Percentiles rank a stretch among this genome's conserved stretches.
Conservation (phyloP, 2,113 vertebrate genomes). For the Hipposideros armiger region DNA sequence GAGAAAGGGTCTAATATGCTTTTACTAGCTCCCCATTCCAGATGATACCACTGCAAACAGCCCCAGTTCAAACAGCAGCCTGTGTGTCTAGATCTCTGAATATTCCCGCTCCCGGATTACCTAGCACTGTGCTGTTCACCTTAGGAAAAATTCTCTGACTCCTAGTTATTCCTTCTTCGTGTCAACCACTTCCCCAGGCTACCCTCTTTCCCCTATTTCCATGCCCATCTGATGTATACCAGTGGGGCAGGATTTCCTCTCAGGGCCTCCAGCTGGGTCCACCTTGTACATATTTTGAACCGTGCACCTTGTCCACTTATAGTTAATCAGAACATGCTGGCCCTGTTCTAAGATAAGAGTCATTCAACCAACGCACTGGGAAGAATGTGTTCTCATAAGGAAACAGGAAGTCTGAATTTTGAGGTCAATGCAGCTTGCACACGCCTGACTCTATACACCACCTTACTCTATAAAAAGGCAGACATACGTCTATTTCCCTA, state of each 20-base stretch:
- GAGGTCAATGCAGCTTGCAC: background rate
- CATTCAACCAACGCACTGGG: background rate
- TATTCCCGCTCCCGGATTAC: background rate
- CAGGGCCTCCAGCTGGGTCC: background rate
- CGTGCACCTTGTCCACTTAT: background rate
- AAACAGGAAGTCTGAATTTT: conserved; percentile 25
- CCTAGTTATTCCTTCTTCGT: background rate
- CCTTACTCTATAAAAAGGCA: background rate
- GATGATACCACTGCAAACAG: background rate
- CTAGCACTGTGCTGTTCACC: background rate
- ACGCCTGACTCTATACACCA: background rate
- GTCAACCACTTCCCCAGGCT: background rate
- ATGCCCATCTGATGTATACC: background rate
- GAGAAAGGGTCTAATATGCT: background rate
- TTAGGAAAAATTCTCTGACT: conserved; percentile 24
- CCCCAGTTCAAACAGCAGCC: background rate
- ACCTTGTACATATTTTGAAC: background rate
- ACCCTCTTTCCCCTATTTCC: background rate
- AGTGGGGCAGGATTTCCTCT: background rate
- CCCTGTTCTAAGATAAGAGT: background rate
- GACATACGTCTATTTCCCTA: background rate
- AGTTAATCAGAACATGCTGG: conserved; percentile 38
- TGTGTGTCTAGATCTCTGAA: conserved; percentile 9
- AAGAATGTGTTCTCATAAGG: conserved; percentile 8
- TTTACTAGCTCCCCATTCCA: background rate